Evolutionary conservation across 1,140 invertebrate genomes (phyloP).

Genomic region (Eupristina koningsbergeri): DNA sequence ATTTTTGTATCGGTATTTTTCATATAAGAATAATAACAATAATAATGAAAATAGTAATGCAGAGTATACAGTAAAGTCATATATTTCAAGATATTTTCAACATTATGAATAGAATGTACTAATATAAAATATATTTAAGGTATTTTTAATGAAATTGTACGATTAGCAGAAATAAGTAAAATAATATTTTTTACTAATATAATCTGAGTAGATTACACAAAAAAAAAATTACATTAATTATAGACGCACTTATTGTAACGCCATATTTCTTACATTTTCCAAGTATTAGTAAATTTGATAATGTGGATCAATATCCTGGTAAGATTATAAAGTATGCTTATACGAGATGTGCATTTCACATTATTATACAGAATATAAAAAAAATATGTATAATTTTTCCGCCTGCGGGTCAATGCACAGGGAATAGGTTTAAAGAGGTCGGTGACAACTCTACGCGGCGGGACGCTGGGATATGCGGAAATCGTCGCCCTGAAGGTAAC

Average conservation of each 20-base stretch:
- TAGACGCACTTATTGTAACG: background rate
- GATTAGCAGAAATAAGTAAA: no score
- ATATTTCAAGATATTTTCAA: no score
- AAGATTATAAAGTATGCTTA: background rate
- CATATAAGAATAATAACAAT: no score
- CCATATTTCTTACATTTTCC: background rate
- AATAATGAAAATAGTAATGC: no score
- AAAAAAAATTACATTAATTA: background rate
- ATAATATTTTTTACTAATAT: no score
- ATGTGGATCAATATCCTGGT: background rate
- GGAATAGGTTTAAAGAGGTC: conserved; percentile 90
- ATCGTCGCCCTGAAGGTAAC: conserved; percentile 95
- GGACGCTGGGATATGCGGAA: conserved; percentile 91
- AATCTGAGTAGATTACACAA: no score
- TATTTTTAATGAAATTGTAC: no score
- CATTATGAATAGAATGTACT: no score
- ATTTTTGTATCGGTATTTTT: no score
- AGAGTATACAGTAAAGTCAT: no score
- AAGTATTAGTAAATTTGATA: background rate
- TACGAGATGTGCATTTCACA: background rate
- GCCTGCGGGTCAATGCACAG: conserved; percentile 75
- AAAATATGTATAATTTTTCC: conserved; percentile 59
- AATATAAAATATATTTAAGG: no score
- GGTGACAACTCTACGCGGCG: conserved; percentile 89
- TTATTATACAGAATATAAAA: background rate